phyloP scores from a whole-genome alignment of 2,888 invertebrate species.

The Theodoxus fluviatilis region DNA sequence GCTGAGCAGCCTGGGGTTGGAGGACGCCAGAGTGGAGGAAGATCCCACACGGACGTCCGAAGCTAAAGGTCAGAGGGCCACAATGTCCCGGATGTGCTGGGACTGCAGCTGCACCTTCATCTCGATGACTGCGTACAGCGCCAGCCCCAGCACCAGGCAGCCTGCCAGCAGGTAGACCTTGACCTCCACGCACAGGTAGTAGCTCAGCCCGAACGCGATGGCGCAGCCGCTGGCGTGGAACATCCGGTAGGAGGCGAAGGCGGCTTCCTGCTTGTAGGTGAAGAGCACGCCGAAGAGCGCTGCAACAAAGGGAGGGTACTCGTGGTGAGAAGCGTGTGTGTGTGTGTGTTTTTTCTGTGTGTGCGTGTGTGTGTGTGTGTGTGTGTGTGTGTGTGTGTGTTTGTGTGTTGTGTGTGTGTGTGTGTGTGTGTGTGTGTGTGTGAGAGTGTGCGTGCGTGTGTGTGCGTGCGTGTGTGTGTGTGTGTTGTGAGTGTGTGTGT shows the following conservation, averaged over 20 bases:
- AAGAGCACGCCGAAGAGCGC: constrained; percentile 84
- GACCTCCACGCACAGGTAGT: constrained; percentile 79
- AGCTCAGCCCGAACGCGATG: constrained; percentile 82
- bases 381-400: constrained; percentile 12
- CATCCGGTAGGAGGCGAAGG: constrained; percentile 88
- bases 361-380: background rate
- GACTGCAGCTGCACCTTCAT: constrained; percentile 57
- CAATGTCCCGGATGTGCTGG: constrained; percentile 56
- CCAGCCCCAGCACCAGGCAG: constrained; percentile 76
- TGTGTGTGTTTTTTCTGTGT: background rate
- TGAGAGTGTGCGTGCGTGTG: background rate
- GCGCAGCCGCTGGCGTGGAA: constrained; percentile 93
- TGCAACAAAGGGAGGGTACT: constrained; percentile 42
- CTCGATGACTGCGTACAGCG: constrained; percentile 75
- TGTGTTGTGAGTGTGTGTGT: constrained; percentile 9
- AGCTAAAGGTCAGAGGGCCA: constrained; percentile 50
- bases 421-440: constrained; percentile 8
- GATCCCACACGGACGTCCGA: no score
- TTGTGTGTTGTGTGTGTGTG: constrained; percentile 15
- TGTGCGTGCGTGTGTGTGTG: background rate
- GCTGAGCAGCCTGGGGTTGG: no score
- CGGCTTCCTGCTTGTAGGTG: constrained; percentile 85
- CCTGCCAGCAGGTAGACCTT: constrained; percentile 78
- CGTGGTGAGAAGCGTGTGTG: no score
- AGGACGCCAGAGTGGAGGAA: no score